phyloP scores from a whole-genome alignment of 2,888 invertebrate species.

The Spilosoma lubricipeda region DNA sequence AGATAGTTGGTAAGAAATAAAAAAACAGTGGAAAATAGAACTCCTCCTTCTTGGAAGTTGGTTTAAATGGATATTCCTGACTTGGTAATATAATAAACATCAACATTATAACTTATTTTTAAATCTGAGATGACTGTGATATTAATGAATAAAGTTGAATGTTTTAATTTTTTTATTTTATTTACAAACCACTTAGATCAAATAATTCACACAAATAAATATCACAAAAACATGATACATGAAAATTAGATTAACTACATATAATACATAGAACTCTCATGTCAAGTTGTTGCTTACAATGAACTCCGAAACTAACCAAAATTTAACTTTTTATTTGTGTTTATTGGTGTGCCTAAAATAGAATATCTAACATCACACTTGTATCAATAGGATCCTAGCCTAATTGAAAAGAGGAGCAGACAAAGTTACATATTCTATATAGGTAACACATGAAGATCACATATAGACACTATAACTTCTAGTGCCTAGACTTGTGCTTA shows the following conservation, averaged over 20 bases:
- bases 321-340: too few relatives aligned
- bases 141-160: conserved; percentile 20
- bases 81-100: neutral
- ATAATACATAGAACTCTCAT: neutral
- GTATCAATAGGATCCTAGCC: too few relatives aligned
- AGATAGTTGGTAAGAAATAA: too few relatives aligned
- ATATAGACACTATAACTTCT: conserved; percentile 1
- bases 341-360: too few relatives aligned
- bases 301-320: too few relatives aligned
- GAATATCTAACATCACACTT: too few relatives aligned
- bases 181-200: neutral
- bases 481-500: conserved; percentile 68
- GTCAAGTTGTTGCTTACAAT: too few relatives aligned
- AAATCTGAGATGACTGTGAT: conserved; percentile 36
- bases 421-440: too few relatives aligned
- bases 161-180: neutral
- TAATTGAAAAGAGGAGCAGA: neutral
- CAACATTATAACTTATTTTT: neutral
- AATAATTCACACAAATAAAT: neutral
- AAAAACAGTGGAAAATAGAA: too few relatives aligned
- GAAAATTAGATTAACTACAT: neutral
- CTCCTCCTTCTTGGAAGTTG: too few relatives aligned
- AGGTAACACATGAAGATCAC: neutral
- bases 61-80: neutral
- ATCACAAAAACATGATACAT: neutral